Evolutionary conservation across 2,113 vertebrate genomes (phyloP).

Genomic region (Cyrtonyx montezumae): DNA sequence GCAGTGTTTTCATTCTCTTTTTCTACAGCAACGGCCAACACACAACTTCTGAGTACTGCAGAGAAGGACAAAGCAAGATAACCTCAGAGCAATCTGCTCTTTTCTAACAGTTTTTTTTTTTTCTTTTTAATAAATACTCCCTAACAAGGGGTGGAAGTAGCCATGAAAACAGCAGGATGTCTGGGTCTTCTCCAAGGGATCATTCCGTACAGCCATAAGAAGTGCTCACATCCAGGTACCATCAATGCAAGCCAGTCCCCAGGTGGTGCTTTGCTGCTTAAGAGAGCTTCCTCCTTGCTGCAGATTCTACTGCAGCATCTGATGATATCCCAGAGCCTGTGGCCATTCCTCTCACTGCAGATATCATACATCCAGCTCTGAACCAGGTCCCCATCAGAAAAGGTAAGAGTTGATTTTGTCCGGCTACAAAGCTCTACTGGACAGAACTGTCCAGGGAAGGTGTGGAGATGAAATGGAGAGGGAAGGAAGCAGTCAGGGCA

Average conservation of each 20-base stretch:
- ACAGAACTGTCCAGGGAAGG: not conserved
- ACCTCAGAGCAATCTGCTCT: not conserved
- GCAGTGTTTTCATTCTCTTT: not conserved
- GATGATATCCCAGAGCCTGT: not conserved
- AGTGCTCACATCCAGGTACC: not conserved
- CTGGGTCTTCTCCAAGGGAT: not conserved
- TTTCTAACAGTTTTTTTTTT: not conserved
- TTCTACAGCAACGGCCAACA: not conserved
- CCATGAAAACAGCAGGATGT: not conserved
- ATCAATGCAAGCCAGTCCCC: not conserved
- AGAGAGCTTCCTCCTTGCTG: not conserved
- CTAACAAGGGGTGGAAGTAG: not conserved
- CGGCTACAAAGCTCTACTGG: not conserved
- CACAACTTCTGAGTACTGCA: not conserved
- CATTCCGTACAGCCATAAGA: not conserved
- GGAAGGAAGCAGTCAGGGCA: not conserved
- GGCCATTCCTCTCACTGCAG: not conserved
- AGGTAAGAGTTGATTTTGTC: not conserved
- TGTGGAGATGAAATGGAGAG: not conserved
- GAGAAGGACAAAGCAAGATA: not conserved
- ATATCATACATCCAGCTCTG: not conserved
- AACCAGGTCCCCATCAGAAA: not conserved
- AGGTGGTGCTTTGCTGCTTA: not conserved
- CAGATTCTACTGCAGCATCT: not conserved
- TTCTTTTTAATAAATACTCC: not conserved